Evolutionary conservation across 1,140 invertebrate species (phyloP).

Genomic region (Lerema accius): DNA sequence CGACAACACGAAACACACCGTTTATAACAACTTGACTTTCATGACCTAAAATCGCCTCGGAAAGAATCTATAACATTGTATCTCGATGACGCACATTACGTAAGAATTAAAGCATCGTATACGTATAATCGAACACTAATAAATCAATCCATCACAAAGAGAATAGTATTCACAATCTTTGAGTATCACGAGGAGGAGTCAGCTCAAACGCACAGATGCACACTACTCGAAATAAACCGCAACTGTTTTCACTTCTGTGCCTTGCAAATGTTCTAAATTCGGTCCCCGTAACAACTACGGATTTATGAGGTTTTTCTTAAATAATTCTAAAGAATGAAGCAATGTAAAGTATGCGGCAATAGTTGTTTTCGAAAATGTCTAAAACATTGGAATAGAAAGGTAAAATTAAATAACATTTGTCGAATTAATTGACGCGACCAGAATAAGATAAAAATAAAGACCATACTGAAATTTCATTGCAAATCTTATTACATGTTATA

Average conservation of each 20-base stretch:
- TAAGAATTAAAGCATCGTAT: too few species aligned
- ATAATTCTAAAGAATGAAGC: neutral
- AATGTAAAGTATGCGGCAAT: neutral
- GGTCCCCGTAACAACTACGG: neutral
- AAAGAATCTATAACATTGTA: too few species aligned
- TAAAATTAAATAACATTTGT: too few species aligned
- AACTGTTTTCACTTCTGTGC: neutral
- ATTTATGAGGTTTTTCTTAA: neutral
- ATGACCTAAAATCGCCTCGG: too few species aligned
- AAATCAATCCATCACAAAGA: slow-evolving; percentile 2
- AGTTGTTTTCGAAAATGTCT: neutral
- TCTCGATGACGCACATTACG: too few species aligned
- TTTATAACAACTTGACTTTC: neutral
- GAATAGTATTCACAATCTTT: neutral
- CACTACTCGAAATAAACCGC: neutral
- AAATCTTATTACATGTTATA: too few species aligned
- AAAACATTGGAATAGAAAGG: too few species aligned
- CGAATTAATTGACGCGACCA: too few species aligned
- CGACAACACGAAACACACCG: neutral
- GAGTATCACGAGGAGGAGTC: neutral
- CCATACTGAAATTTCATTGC: too few species aligned
- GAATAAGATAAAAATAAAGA: too few species aligned
- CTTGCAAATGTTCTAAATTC: neutral
- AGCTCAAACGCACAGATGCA: neutral
- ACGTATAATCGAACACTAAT: neutral